Evolutionary conservation across 2,888 invertebrate genomes (phyloP), one percentile per base, ranked within the genome.

Genomic region (Mythimna pallens): DNA sequence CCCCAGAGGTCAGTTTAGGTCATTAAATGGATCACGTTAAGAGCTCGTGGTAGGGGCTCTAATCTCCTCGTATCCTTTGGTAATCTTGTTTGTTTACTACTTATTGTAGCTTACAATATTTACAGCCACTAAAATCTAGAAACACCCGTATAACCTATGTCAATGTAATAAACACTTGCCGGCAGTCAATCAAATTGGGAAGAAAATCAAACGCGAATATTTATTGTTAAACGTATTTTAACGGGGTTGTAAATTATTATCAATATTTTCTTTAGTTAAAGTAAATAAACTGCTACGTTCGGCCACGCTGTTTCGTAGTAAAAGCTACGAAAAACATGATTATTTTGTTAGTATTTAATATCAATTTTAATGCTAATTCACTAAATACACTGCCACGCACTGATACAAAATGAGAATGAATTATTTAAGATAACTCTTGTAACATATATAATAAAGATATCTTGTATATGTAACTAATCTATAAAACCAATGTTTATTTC

Each of bases 11-110:
- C 40, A 40, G 43, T 43, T 43, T 12, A 14, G 14, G 43, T 14
- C 43, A 14, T 43, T 12, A 43, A 14, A 14, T 43, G 14, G 43
- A 14, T 43, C 14, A 14, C 5, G 43, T 43, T 43, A 0, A 14
- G 14, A 43, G 5, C 43, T 43, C 14, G 43, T 43, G 43, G 43
- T 43, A 43, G 43, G 43, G 43, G 5, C 43, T 43, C 70, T 66
- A 62, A 71, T 73, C 64, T 78, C 79, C 36, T 74, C 43, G 66
- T 74, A 79, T 82, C 83, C 82, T 88, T 88, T 65, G 68, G 55
- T 65, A 62, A 78, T 73, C 65, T 75, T 73, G 66, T 82, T 82
- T 82, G 57, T 73, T 70, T 72, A 71, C 58, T 57, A 50, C 63
- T 66, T 55, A 63, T 50, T 65, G 59, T 30, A 68, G 20, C 34